Evolutionary conservation across 2,888 invertebrate species (phyloP).

Genomic region (Acrocera orbiculus): DNA sequence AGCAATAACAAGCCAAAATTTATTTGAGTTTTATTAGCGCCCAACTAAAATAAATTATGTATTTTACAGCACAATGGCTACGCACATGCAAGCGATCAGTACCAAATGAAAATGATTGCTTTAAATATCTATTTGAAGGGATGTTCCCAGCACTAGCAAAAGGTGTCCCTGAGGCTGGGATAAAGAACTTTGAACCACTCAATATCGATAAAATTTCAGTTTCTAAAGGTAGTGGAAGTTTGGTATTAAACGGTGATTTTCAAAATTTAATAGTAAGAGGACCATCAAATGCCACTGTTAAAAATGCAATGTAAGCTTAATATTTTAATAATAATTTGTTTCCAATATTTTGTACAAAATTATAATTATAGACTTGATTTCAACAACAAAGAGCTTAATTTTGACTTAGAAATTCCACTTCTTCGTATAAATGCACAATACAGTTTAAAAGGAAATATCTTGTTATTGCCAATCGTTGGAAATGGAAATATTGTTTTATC

Average conservation of each 20-base stretch:
- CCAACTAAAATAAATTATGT: too few species aligned
- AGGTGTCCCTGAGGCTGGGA: slow-evolving; percentile 41
- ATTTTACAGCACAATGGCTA: slow-evolving; percentile 40
- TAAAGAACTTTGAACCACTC: slow-evolving; percentile 40
- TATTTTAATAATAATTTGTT: not conserved
- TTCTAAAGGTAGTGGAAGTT: slow-evolving; percentile 37
- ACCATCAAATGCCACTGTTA: slow-evolving; percentile 38
- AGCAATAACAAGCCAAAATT: too few species aligned
- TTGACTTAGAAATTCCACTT: slow-evolving; percentile 37
- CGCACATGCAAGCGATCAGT: slow-evolving; percentile 34
- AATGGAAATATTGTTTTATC: slow-evolving; percentile 37
- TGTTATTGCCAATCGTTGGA: slow-evolving; percentile 39
- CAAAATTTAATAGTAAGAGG: slow-evolving; percentile 37
- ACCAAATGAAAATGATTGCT: slow-evolving; percentile 36
- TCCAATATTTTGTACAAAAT: not conserved
- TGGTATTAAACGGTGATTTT: slow-evolving; percentile 37
- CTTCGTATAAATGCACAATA: slow-evolving; percentile 39
- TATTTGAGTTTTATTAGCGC: too few species aligned
- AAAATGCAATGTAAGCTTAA: slow-evolving; percentile 21
- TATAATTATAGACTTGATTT: slow-evolving; percentile 32
- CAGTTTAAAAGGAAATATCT: slow-evolving; percentile 39
- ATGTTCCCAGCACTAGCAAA: slow-evolving; percentile 39
- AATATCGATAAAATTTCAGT: slow-evolving; percentile 36
- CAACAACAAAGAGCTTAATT: slow-evolving; percentile 33
- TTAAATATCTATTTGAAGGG: slow-evolving; percentile 34